A percentile compares a stretch with the other conserved stretches of the same genome.
phyloP scores from a whole-genome alignment of 2,113 vertebrate species.

The Ariopsis seemanni region DNA sequence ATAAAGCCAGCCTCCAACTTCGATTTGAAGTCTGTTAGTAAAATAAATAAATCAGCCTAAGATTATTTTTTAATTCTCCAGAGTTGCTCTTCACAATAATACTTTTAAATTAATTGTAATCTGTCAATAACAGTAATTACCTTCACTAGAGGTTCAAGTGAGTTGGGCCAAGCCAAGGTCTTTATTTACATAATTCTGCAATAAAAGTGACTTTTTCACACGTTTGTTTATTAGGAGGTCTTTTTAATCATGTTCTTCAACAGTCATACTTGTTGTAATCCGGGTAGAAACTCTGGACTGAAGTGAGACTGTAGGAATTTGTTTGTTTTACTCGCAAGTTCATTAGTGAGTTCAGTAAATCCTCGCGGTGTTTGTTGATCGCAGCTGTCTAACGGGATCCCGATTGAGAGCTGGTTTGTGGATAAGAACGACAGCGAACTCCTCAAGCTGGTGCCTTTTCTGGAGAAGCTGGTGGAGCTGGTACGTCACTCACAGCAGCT shows the following conservation, averaged over 20 bases:
- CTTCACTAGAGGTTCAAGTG: neutral
- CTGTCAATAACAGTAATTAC: neutral
- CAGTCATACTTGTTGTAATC: too few relatives aligned
- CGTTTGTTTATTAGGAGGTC: neutral
- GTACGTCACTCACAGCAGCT: conserved; percentile 65
- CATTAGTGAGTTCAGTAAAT: neutral
- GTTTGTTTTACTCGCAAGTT: neutral
- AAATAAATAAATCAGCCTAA: neutral
- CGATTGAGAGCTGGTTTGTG: conserved; percentile 99
- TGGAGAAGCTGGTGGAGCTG: conserved; percentile 98
- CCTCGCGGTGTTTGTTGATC: neutral
- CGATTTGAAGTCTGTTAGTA: neutral
- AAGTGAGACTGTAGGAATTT: neutral
- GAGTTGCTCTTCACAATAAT: neutral
- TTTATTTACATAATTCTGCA: neutral
- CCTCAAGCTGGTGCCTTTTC: conserved; percentile 96
- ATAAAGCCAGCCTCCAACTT: neutral
- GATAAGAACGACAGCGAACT: conserved; percentile 99
- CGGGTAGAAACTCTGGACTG: neutral
- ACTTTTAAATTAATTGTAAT: neutral
- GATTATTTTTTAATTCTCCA: too few relatives aligned
- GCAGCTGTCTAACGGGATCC: conserved; percentile 98
- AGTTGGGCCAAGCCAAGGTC: neutral
- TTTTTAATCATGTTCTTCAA: too few relatives aligned
- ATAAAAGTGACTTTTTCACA: neutral